These are phyloP conservation scores for Leptoteleia sp. DNA, from an alignment of 1,140 invertebrate species.

Conservation along the genomic window DNA sequence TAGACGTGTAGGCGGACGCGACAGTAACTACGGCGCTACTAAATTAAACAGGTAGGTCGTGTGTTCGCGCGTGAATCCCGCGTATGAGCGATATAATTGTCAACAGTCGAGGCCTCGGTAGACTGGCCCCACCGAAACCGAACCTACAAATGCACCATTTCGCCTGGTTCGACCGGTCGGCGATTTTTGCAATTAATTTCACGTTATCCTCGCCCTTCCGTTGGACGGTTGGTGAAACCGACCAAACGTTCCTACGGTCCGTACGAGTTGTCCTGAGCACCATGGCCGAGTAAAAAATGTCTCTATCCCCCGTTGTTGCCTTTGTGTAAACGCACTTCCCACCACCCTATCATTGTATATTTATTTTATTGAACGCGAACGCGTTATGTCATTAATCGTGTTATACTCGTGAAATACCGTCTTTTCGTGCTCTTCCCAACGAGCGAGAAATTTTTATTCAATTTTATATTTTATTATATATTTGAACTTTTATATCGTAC, in stretches of 20 bases:
- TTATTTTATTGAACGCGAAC: conserved; percentile 4
- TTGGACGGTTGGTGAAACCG: too few relatives aligned
- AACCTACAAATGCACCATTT: background rate
- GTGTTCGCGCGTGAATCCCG: background rate
- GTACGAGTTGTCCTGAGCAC: too few relatives aligned
- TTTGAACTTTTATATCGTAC: too few relatives aligned
- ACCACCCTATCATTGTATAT: background rate
- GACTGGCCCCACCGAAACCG: too few relatives aligned
- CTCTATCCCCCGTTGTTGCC: background rate
- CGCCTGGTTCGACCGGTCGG: too few relatives aligned
- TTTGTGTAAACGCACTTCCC: background rate
- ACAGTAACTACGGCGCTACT: conserved; percentile 57
- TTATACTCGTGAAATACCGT: background rate
- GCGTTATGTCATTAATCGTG: background rate
- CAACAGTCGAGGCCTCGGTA: background rate
- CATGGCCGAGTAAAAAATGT: too few relatives aligned
- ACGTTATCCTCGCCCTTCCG: too few relatives aligned
- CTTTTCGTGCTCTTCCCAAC: too few relatives aligned
- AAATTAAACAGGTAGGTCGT: conserved; percentile 50
- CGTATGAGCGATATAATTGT: conserved; percentile 1
- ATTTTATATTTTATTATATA: too few relatives aligned
- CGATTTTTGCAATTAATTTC: too few relatives aligned
- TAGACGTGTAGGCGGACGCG: conserved; percentile 61
- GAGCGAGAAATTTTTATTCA: too few relatives aligned
- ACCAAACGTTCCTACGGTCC: too few relatives aligned